These are phyloP conservation scores for Echiichthys vipera DNA, from an alignment of 2,797 vertebrate genomes.

Conservation along the genomic window DNA sequence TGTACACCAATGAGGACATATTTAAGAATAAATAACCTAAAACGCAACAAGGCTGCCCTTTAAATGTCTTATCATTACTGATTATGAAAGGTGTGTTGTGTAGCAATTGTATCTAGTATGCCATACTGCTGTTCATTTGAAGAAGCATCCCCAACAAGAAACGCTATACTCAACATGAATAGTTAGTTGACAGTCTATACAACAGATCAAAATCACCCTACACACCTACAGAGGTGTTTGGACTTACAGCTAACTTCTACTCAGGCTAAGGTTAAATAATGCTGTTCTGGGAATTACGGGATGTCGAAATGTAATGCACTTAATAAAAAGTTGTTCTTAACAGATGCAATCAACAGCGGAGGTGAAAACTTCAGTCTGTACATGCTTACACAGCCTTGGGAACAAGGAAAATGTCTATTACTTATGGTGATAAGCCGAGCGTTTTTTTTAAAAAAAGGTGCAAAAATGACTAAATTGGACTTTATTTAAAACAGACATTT, in stretches of 20 bases:
- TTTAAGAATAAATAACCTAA: too few relatives aligned
- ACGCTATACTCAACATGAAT: not conserved
- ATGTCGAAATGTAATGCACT: not conserved
- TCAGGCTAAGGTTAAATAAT: not conserved
- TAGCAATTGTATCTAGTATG: not conserved
- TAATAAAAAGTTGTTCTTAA: not conserved
- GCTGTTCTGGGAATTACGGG: not conserved
- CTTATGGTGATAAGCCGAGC: too few relatives aligned
- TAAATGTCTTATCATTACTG: too few relatives aligned
- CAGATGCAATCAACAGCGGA: not conserved
- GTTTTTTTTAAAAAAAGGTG: not conserved
- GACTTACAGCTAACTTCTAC: not conserved
- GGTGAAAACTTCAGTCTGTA: slow-evolving; percentile 1
- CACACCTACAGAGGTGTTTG: not conserved
- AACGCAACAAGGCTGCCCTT: too few relatives aligned
- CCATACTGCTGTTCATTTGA: not conserved
- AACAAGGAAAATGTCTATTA: too few relatives aligned
- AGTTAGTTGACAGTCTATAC: not conserved
- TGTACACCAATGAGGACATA: too few relatives aligned
- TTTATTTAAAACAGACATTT: not conserved
- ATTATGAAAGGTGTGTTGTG: not conserved
- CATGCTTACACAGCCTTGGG: not conserved
- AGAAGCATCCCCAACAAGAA: not conserved
- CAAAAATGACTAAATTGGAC: not conserved
- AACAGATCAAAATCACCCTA: not conserved